Evolutionary conservation across 2,888 invertebrate species (phyloP).

Genomic region (Amphiduros pacificus): DNA sequence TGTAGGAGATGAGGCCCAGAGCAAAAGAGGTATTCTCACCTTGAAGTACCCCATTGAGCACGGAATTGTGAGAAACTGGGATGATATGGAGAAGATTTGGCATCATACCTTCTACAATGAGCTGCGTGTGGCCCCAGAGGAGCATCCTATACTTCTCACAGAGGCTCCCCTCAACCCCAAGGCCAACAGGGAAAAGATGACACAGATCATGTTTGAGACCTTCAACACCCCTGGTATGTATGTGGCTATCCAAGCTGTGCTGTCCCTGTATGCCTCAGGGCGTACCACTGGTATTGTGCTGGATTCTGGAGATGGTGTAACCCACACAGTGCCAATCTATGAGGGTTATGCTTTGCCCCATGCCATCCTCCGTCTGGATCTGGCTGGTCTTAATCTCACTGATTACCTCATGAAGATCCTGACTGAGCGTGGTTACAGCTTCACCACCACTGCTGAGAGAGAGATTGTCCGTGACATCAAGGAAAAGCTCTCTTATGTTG

Average conservation of each 20-base stretch:
- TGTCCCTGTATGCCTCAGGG: slow-evolving; percentile 41
- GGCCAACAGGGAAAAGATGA: slow-evolving; percentile 15
- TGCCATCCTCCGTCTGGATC: slow-evolving; percentile 23
- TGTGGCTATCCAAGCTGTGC: slow-evolving; percentile 37
- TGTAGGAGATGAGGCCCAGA: not conserved
- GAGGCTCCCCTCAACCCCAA: slow-evolving; percentile 4
- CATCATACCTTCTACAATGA: slow-evolving; percentile 3
- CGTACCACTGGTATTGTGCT: slow-evolving; percentile 72
- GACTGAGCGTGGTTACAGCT: slow-evolving; percentile 59
- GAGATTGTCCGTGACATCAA: slow-evolving; percentile 93
- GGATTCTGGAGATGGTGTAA: slow-evolving; percentile 39
- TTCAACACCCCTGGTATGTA: slow-evolving; percentile 36
- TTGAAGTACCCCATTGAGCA: not conserved
- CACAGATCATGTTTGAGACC: slow-evolving; percentile 53
- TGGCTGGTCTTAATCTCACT: slow-evolving; percentile 11
- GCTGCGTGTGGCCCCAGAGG: not conserved
- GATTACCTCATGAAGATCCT: slow-evolving; percentile 27
- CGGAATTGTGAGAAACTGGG: slow-evolving; percentile 2
- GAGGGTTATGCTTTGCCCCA: slow-evolving; percentile 43
- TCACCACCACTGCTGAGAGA: slow-evolving; percentile 73
- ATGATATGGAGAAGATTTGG: slow-evolving; percentile 2
- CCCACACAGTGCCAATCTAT: slow-evolving; percentile 32
- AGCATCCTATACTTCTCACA: slow-evolving; percentile 2
- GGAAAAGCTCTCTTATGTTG: slow-evolving; percentile 91
- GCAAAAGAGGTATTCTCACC: not conserved